Conservation (phyloP, 2,113 vertebrate genomes). For the Elanus axillaris region DNA sequence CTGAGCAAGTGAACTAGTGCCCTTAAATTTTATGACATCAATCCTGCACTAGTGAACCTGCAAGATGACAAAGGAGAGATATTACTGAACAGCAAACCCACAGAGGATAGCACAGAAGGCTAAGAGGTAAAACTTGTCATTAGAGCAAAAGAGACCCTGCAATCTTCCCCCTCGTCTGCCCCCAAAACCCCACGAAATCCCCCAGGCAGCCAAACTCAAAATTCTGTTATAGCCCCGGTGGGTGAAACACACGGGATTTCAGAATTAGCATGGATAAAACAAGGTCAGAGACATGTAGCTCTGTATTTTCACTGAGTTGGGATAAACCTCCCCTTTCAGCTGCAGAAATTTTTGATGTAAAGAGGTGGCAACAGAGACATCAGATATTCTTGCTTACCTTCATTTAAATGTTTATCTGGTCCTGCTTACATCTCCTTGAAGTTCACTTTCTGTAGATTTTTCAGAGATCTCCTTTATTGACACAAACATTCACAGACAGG, state of each 20-base stretch:
- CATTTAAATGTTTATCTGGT: neutral
- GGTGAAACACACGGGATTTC: neutral
- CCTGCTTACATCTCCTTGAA: neutral
- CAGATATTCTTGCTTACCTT: neutral
- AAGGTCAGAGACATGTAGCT: neutral
- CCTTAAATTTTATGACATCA: neutral
- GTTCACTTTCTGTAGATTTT: neutral
- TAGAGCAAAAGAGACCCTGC: rapidly evolving
- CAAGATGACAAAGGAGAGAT: neutral
- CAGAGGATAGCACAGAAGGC: neutral
- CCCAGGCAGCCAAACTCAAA: neutral
- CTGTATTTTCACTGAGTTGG: neutral
- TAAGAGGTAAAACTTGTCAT: neutral
- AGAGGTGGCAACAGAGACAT: neutral
- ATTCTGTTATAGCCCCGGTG: neutral
- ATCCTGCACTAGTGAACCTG: neutral
- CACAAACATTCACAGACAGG: neutral
- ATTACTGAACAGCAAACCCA: neutral
- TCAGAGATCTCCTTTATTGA: neutral
- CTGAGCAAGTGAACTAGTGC: conserved; percentile 15
- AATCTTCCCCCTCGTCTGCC: rapidly evolving
- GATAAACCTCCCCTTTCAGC: neutral
- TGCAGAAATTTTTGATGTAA: neutral
- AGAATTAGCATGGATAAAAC: neutral
- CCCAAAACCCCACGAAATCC: neutral